Evolutionary conservation across 1,140 invertebrate species (phyloP).

Genomic region (Penaeus indicus): DNA sequence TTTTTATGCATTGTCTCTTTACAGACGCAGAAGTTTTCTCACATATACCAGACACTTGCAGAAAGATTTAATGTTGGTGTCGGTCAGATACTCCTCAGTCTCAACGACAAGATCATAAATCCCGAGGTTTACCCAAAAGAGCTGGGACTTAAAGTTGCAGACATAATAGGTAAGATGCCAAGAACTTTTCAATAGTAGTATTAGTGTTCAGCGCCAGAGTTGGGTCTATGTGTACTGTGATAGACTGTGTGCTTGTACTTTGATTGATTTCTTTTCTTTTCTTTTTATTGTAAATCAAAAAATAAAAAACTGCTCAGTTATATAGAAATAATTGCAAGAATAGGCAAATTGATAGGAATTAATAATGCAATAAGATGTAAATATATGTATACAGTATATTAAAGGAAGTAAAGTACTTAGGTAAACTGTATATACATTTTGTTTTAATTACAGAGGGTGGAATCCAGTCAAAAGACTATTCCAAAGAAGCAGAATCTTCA

Average conservation of each 20-base stretch:
- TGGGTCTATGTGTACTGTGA: too few species aligned
- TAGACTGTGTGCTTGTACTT: too few species aligned
- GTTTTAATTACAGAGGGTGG: slow-evolving; percentile 38
- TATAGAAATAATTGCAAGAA: too few species aligned
- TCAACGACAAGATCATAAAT: slow-evolving; percentile 8
- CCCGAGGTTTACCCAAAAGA: background rate
- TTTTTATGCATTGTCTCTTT: background rate
- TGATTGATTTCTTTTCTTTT: too few species aligned
- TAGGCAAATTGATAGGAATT: too few species aligned
- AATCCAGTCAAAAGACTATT: background rate
- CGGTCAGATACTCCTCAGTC: slow-evolving; percentile 15
- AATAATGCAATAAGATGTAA: too few species aligned
- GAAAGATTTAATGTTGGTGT: slow-evolving; percentile 14
- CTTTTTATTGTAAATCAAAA: too few species aligned
- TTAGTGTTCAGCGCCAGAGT: too few species aligned
- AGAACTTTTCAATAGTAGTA: background rate
- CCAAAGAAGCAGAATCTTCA: background rate
- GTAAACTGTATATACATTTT: background rate
- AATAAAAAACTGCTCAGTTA: too few species aligned
- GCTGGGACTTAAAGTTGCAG: background rate
- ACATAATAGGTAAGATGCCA: slow-evolving; percentile 3
- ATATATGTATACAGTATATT: slow-evolving; percentile 7
- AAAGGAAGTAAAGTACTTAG: background rate
- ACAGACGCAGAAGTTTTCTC: slow-evolving; percentile 22
- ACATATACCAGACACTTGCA: slow-evolving; percentile 3